A percentile compares a stretch with the other conserved stretches of the same genome.
Conservation (phyloP, 2,888 invertebrate genomes). For the Punctoribates punctum region DNA sequence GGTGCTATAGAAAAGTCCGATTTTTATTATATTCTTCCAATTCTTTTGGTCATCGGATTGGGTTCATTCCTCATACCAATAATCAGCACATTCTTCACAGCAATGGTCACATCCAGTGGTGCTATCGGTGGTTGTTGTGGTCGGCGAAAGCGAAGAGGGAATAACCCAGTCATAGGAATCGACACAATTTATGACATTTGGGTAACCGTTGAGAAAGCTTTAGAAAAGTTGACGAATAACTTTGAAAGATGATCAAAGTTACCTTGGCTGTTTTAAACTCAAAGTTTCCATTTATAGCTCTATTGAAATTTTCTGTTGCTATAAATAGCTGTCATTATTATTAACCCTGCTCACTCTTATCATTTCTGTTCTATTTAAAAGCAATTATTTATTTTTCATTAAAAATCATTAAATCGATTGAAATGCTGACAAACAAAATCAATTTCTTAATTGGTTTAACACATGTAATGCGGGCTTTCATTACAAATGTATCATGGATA, state of each 20-base stretch:
- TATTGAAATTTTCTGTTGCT: too few species aligned
- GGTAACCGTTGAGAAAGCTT: slow-evolving; percentile 3
- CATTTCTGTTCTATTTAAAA: too few species aligned
- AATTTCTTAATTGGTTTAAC: too few species aligned
- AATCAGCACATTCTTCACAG: slow-evolving; percentile 41
- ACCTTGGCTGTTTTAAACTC: too few species aligned
- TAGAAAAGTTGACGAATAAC: slow-evolving; percentile 1
- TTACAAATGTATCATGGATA: too few species aligned
- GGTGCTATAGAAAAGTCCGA: slow-evolving; percentile 16
- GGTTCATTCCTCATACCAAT: slow-evolving; percentile 41
- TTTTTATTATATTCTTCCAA: slow-evolving; percentile 40
- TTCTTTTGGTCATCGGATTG: slow-evolving; percentile 41
- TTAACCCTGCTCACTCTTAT: too few species aligned
- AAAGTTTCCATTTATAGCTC: too few species aligned
- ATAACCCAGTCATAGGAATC: neutral
- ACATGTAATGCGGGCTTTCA: too few species aligned
- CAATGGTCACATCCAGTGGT: slow-evolving; percentile 34
- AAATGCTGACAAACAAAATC: too few species aligned
- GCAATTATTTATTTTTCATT: too few species aligned
- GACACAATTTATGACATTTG: slow-evolving; percentile 11
- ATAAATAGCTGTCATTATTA: too few species aligned
- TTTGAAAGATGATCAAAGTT: neutral
- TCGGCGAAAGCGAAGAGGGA: neutral
- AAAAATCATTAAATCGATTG: too few species aligned
- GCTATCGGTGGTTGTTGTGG: slow-evolving; percentile 37